Conservation (phyloP, 2,797 vertebrate genomes). For the Aulostomus chinensis region DNA sequence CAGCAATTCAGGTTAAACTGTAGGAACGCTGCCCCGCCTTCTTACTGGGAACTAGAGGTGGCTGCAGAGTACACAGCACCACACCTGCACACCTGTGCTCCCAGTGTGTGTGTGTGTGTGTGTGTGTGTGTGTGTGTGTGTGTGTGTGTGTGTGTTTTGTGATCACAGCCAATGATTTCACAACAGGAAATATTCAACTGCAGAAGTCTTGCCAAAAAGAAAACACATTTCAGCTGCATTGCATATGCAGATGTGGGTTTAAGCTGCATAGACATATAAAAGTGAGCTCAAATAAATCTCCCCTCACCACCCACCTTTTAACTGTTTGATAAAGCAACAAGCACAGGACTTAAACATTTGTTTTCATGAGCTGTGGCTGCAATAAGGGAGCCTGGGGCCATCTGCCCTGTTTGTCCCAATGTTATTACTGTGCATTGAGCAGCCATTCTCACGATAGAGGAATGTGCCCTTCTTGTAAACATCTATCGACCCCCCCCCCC, state of each 20-base stretch:
- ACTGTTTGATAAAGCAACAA: conserved; percentile 8
- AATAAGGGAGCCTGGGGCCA: conserved; percentile 36
- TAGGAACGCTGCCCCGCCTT: conserved; percentile 71
- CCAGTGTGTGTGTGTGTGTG: conserved; percentile 6
- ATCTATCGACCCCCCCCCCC: conserved; percentile 57
- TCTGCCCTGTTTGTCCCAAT: conserved; percentile 50
- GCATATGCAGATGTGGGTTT: conserved; percentile 22
- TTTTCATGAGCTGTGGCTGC: conserved; percentile 25
- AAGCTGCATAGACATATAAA: conserved; percentile 8
- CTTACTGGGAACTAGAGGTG: conserved; percentile 50
- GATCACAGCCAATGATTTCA: conserved; percentile 46
- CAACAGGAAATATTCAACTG: conserved; percentile 46
- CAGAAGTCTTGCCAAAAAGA: conserved; percentile 6
- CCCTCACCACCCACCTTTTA: not conserved
- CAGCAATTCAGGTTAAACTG: conserved; percentile 77
- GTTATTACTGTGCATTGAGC: conserved; percentile 43
- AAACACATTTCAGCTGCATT: not conserved
- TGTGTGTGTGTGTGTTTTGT: no score
- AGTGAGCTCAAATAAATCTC: not conserved
- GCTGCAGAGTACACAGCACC: conserved; percentile 52
- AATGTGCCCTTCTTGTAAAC: conserved; percentile 72
- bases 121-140: no score
- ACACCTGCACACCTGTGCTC: conserved; percentile 64
- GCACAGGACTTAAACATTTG: conserved; percentile 4
- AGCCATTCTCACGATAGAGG: conserved; percentile 73